Evolutionary conservation across 2,113 vertebrate species (phyloP), one percentile per base, ranked within the genome.

Genomic region (Hystrix cristata): DNA sequence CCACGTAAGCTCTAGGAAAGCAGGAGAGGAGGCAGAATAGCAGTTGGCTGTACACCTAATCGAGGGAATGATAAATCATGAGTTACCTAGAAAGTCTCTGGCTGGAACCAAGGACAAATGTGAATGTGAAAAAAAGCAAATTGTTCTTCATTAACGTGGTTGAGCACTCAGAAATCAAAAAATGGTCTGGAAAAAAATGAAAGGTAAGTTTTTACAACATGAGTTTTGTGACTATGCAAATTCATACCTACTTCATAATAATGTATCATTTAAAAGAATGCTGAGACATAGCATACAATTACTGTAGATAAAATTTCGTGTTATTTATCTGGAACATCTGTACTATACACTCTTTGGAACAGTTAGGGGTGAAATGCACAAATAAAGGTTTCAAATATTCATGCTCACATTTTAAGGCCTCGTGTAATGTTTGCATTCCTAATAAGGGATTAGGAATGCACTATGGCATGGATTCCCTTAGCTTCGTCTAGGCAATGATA

Each of bases 161-260:
- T 74, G 29, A 55, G 15, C 27, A 97, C 55, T 95, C 85, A 65
- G 85, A 95, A 91, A 91, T 62, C 87, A 93, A 90, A 74, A 13
- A 79, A 82, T 23, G 23, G 64, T 91, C 79, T 87, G 7, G 62
- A 83, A 93, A 62, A 46, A 86, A 76, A 95, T 34, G 65, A 91
- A 89, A 89, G 64, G 51, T 34, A 69, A 31, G 43, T 34, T 85
- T 97, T 85, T 64, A 62, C 31, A 88, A 72, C 34, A n/a, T 34
- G 55, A 93, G 59, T 85, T 87, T 34, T 82, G 21, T 23, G 31
- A 57, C 91, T 71, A 15, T 11, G n/a, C 21, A 55, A 86, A 91
- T 86, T 97, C 29, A 78, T 89, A 46, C 65, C 65, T 71, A 59
- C 65, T 76, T 87, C 79, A 72, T 27, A 53, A 64, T 23, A 65